Evolutionary conservation across 2,888 invertebrate species (phyloP).

Genomic region (Hylaea fasciaria): DNA sequence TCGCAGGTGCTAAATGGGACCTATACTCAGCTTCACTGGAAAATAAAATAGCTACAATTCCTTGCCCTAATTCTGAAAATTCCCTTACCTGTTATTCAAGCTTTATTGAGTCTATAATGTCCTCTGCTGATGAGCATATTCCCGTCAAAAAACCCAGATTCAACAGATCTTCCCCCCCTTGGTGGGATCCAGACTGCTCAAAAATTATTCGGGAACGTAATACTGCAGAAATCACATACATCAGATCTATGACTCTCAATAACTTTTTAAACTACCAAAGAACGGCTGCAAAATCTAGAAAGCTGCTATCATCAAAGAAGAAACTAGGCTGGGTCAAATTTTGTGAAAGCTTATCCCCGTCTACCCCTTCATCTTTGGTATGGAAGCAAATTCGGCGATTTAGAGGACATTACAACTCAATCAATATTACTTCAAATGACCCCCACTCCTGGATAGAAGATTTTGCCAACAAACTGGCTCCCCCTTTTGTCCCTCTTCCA

Average conservation of each 20-base stretch:
- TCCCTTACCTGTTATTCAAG: not conserved
- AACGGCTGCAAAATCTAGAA: slow-evolving; percentile 8
- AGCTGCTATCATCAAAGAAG: slow-evolving; percentile 14
- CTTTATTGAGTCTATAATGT: not conserved
- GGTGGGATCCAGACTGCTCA: slow-evolving; percentile 30
- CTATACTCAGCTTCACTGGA: slow-evolving; percentile 8
- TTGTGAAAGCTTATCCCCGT: slow-evolving; percentile 27
- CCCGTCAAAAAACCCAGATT: slow-evolving; percentile 18
- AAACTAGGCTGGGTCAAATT: slow-evolving; percentile 22
- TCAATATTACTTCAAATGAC: too few relatives aligned
- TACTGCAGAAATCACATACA: slow-evolving; percentile 12
- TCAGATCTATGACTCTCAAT: not conserved
- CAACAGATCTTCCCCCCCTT: slow-evolving; percentile 17
- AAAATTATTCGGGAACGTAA: not conserved
- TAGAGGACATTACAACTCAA: not conserved
- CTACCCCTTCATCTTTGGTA: slow-evolving; percentile 16
- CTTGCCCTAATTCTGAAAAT: not conserved
- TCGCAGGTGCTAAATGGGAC: slow-evolving; percentile 23
- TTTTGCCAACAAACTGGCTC: not conserved
- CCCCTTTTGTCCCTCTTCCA: not conserved
- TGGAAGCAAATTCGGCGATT: slow-evolving; percentile 26
- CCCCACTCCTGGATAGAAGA: not conserved
- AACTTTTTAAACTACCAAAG: slow-evolving; percentile 13
- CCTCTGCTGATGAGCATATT: slow-evolving; percentile 2
- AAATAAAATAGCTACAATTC: not conserved